Percentiles rank a stretch among this genome's conserved stretches.
phyloP scores from a whole-genome alignment of 2,113 vertebrate species.

The Microtus montanus region DNA sequence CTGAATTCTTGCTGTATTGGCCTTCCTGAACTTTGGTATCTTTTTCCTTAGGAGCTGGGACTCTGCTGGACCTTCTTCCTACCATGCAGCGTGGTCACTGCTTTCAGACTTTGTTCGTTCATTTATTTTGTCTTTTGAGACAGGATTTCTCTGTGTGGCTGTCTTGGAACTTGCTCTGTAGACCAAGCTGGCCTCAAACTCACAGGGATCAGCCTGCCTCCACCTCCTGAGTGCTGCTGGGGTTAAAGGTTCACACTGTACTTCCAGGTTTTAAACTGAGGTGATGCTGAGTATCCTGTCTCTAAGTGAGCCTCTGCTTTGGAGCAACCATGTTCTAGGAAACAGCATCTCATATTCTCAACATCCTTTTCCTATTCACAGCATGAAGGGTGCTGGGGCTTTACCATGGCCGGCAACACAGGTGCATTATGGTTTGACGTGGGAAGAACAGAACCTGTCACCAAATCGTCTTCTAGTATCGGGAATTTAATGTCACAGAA shows the following conservation, averaged over 20 bases:
- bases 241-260: too few relatives aligned
- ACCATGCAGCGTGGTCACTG: neutral
- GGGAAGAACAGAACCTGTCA: neutral
- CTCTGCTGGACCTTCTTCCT: neutral
- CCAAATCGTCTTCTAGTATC: neutral
- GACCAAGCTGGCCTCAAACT: too few relatives aligned
- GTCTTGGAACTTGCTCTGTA: too few relatives aligned
- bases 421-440: neutral
- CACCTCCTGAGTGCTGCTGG: too few relatives aligned
- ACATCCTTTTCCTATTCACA: neutral
- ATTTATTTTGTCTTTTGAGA: too few relatives aligned
- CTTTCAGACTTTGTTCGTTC: neutral
- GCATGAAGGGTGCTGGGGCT: neutral
- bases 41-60: neutral
- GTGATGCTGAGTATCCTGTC: neutral
- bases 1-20: neutral
- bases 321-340: neutral
- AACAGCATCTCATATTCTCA: neutral
- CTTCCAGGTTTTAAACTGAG: neutral
- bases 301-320: neutral
- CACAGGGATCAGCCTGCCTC: too few relatives aligned
- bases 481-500: neutral
- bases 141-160: too few relatives aligned
- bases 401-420: neutral
- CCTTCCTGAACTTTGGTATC: neutral